Evolutionary conservation across 2,888 invertebrate species (phyloP), one percentile per base, ranked within the genome.

Genomic region (Drosophila koepferae): DNA sequence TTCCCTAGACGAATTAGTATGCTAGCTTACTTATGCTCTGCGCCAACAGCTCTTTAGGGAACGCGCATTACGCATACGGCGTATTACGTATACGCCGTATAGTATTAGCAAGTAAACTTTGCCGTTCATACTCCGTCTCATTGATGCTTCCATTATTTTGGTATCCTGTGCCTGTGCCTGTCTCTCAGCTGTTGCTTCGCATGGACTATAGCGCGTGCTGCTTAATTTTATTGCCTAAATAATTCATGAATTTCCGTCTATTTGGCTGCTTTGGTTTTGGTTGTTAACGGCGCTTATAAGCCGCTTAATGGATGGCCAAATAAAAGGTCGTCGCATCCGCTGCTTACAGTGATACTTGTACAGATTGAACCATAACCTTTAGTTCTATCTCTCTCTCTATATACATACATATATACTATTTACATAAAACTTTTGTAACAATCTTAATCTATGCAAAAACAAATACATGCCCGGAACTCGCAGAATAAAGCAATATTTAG

Each of bases 271-370:
- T 36, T 43, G 38, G 38, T 55, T 51, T 51, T 20, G 23, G 38
- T 51, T 41, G 67, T 70, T 63, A 71, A 71, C 62, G 69, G 67
- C 61, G 63, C 64, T 80, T 72, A 74, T 88, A 86, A 83, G 83
- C 88, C 66, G 68, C 86, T 78, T 86, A 88, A 86, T 88, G 88
- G 88, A 74, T 76, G 74, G 86, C 72, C 77, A 78, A 80, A 86
- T 80, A 86, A 88, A 81, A 78, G 76, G 77, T 77, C 76, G 75
- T 72, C 74, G 61, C 77, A 82, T 79, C 76, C 76, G 70, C 41
- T 55, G 63, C 36, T 46, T 59, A 60, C 53, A 62, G 36, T 28
- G 62, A 59, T 62, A 63, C 66, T 49, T 18, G 10, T 36, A 18
- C 60, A 67, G 66, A 63, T 63, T 62, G 64, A 55, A 49, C 55